Percentiles rank a stretch among this genome's conserved stretches.
phyloP scores from a whole-genome alignment of 2,113 vertebrate species.

The Macaca fascicularis region T2T-MFA8v1.1 NC_088388.1:34079501-34080000 shows the following conservation, averaged over 20 bases:
- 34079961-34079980: too few species aligned
- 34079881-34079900: not conserved
- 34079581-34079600: not conserved
- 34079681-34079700: not conserved
- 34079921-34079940: too few species aligned
- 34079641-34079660: not conserved
- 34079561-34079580: not conserved
- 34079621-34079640: not conserved
- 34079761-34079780: not conserved
- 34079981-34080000: not conserved
- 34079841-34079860: constrained; percentile 32
- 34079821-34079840: constrained; percentile 2
- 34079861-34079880: constrained; percentile 16
- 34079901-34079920: not conserved
- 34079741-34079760: not conserved
- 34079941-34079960: too few species aligned
- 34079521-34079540: not conserved
- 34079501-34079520: not conserved
- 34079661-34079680: not conserved
- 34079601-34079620: not conserved
- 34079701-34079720: not conserved
- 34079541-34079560: not conserved
- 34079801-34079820: not conserved
- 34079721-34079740: not conserved
- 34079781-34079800: constrained; percentile 14